Evolutionary conservation across 2,888 invertebrate genomes (phyloP).

Genomic region (Drosophila maculinotata): DNA sequence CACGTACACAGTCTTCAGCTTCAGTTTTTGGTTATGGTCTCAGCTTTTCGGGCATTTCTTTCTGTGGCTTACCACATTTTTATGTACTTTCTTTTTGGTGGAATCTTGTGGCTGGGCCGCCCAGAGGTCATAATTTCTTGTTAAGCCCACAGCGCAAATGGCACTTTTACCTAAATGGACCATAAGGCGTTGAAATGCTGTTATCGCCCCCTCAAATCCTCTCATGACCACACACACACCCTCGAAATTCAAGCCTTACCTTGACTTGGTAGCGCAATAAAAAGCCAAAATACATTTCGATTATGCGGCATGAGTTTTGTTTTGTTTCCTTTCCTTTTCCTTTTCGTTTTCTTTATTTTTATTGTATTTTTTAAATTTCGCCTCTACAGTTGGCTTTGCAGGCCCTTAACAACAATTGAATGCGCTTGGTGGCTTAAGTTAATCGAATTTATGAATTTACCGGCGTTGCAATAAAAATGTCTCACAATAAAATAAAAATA

Average conservation of each 20-base stretch:
- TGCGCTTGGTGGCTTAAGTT: slow-evolving; percentile 52
- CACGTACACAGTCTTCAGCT: too few species aligned
- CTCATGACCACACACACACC: slow-evolving; percentile 9
- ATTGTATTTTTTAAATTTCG: slow-evolving; percentile 47
- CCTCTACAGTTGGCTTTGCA: slow-evolving; percentile 48
- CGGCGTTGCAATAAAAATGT: slow-evolving; percentile 59
- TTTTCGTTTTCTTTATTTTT: slow-evolving; percentile 18
- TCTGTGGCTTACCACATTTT: slow-evolving; percentile 27
- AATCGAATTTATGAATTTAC: slow-evolving; percentile 69
- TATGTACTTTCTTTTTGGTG: slow-evolving; percentile 37
- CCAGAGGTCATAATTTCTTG: slow-evolving; percentile 81
- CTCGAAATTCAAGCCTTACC: slow-evolving; percentile 42
- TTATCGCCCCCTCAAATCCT: slow-evolving; percentile 51
- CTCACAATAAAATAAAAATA: slow-evolving; percentile 52
- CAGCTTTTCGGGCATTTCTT: background rate
- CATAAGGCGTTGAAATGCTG: slow-evolving; percentile 82
- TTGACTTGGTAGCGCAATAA: slow-evolving; percentile 63
- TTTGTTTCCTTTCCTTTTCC: too few species aligned
- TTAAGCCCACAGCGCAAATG: slow-evolving; percentile 82
- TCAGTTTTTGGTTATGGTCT: too few species aligned
- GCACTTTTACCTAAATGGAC: slow-evolving; percentile 82
- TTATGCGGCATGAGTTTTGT: slow-evolving; percentile 59
- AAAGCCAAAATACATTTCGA: slow-evolving; percentile 77
- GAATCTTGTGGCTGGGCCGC: slow-evolving; percentile 38
- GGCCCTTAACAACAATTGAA: slow-evolving; percentile 72